Conservation (phyloP, 2,113 vertebrate genomes). For the Trogon surrucura region DNA sequence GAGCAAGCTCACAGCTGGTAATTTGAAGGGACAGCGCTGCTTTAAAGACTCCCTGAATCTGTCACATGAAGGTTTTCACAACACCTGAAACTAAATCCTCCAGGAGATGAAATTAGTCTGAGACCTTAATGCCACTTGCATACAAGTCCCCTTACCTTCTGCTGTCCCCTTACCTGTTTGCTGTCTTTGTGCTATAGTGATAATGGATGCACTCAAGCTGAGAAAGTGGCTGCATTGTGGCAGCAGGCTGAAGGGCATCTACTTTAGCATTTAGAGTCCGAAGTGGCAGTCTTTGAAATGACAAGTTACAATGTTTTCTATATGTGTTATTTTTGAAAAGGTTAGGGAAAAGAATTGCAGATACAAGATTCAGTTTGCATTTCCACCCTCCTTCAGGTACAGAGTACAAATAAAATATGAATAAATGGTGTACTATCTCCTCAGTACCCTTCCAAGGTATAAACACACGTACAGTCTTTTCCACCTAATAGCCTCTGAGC, state of each 20-base stretch:
- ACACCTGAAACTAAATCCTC: neutral
- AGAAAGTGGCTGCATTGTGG: neutral
- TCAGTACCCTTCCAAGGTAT: neutral
- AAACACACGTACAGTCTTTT: neutral
- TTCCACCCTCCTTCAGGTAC: conserved; percentile 11
- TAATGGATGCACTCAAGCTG: neutral
- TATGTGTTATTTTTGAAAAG: conserved; percentile 1
- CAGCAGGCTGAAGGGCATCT: neutral
- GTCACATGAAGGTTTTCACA: neutral
- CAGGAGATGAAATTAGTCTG: neutral
- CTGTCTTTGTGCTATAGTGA: neutral
- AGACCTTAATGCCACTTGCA: neutral
- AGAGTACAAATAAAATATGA: conserved; percentile 42
- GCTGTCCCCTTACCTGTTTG: neutral
- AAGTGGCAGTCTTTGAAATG: neutral
- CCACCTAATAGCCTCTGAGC: neutral
- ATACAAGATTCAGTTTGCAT: conserved; percentile 3
- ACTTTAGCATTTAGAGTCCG: neutral
- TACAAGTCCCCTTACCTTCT: neutral
- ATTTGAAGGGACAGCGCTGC: neutral
- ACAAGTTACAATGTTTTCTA: neutral
- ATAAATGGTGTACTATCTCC: neutral
- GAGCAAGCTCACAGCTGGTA: neutral
- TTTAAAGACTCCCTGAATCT: neutral
- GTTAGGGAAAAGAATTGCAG: neutral